Base-by-base conservation (phyloP, 1,140 invertebrate species). In the Penaeus indicus region DNA sequence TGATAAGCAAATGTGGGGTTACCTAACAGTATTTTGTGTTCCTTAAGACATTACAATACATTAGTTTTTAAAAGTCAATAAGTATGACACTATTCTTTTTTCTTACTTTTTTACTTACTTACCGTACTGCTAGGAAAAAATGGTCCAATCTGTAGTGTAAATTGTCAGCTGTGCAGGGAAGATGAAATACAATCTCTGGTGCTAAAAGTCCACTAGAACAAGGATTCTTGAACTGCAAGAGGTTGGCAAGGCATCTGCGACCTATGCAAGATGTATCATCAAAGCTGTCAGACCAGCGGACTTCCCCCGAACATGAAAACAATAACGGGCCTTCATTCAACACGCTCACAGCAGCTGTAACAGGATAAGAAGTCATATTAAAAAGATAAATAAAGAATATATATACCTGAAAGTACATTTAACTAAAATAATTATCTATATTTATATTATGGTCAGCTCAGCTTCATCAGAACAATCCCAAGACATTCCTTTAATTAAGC, bases 151-250 rank as follows among this genome's bases (percentile, higher is more conserved):
- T 75, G n/a, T 19, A 75, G 27, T 32, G 27, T 5, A 75, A 27
- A 27, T 75, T 75, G 72, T 75, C 72, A 75, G 72, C 72, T 75
- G 72, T 75, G 22, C n/a, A 75, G 16, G 72, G 72, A 19, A 75
- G 42, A 32, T 75, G 42, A 75, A 75, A 75, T 19, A 38, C 42
- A 27, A 32, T 32, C 27, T 75, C 72, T 32, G 72, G 42, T 10
- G 72, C 27, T 18, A 75, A 27, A 38, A 38, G 42, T 7, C 5
- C 54, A 54, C 11, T 0, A 27, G 27, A 27, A 75, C 27, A 75
- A 4, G 69, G 72, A 27, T 75, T 75, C 72, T 75, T 75, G 27
- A 32, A 38, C 25, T 75, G 72, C 27, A 75, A 5, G 10, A 75
- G 72, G 25, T 75, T 27, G n/a, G 42, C n/a, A 32, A 75, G 42